Percentiles rank a stretch among this genome's conserved stretches.
Conservation (phyloP, 92 coral and sea anemone genomes). For the Metridium senile region DNA sequence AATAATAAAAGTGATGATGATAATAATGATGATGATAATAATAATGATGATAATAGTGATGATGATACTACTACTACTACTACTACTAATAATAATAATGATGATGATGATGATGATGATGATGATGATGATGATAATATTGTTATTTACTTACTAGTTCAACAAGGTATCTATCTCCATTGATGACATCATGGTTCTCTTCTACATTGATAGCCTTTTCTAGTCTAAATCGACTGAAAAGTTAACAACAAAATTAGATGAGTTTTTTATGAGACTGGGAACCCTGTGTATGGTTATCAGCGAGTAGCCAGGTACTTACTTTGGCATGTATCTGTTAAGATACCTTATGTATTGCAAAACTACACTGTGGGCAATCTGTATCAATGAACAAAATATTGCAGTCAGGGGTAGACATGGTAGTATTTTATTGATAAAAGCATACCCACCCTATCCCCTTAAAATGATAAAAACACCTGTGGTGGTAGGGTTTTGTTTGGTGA, state of each 20-base stretch:
- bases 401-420: not conserved
- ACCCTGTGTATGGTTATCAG: conserved; percentile 8
- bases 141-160: conserved; percentile 95
- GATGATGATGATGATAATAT: no score
- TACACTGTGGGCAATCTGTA: conserved; percentile 77
- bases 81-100: no score
- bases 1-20: no score
- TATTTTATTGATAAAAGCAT: no score
- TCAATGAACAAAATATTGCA: not conserved
- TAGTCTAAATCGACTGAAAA: conserved; percentile 63
- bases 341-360: conserved; percentile 66
- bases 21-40: no score
- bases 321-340: conserved; percentile 21
- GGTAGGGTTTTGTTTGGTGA: no score
- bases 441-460: no score
- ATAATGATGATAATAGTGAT: no score
- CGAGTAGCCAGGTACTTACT: conserved; percentile 14
- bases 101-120: no score
- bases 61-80: no score
- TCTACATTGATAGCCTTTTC: conserved; percentile 74
- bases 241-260: not conserved
- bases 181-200: conserved; percentile 90
- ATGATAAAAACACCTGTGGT: no score
- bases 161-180: conserved; percentile 91
- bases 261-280: no score